Conservation (phyloP, 1,140 invertebrate species). For the Brachionus plicatilis region DNA sequence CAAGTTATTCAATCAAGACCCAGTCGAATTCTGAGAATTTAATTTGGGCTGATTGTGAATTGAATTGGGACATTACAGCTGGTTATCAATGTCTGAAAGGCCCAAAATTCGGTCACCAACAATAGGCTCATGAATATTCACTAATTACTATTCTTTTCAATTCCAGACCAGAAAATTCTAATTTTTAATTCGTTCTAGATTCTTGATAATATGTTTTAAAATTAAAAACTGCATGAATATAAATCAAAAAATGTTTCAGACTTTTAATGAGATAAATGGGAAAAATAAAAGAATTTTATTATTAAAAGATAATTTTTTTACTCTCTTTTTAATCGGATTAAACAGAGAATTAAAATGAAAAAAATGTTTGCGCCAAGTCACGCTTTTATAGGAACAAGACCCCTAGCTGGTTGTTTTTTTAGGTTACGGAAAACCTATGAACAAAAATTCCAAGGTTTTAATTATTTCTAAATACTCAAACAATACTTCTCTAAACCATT, state of each 20-base stretch:
- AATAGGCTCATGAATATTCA: neutral
- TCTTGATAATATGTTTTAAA: neutral
- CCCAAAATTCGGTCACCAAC: neutral
- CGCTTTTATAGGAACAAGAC: neutral
- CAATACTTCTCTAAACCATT: neutral
- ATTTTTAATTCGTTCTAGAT: neutral
- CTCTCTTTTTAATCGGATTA: neutral
- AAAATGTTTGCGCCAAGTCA: neutral
- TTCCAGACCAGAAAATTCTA: neutral
- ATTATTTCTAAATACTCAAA: neutral
- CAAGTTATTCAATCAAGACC: neutral
- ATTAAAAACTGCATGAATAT: neutral
- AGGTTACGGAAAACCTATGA: neutral
- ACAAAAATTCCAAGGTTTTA: neutral
- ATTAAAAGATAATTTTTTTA: neutral
- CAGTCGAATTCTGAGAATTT: neutral
- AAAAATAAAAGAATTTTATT: neutral
- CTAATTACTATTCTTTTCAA: constrained; percentile 1
- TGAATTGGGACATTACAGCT: neutral
- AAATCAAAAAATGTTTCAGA: too few relatives aligned
- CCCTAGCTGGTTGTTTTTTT: neutral
- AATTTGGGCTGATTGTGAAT: neutral
- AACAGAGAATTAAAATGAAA: neutral
- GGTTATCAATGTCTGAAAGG: neutral
- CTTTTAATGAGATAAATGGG: neutral